Evolutionary conservation across 1,140 invertebrate genomes (phyloP).

Genomic region (Ganaspis sp.): DNA sequence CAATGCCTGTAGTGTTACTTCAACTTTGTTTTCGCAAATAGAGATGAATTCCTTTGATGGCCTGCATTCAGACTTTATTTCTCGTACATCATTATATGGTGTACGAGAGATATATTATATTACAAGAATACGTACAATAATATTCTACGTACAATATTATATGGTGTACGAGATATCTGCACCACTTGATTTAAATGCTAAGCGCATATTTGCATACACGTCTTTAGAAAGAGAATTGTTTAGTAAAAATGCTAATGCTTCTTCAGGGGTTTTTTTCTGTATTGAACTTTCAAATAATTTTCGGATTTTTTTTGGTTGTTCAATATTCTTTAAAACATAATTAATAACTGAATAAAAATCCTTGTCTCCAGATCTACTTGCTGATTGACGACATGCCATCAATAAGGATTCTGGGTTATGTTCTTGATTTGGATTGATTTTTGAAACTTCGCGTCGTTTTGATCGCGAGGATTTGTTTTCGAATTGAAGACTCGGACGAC

Average conservation of each 20-base stretch:
- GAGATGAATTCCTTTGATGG: slow-evolving; percentile 15
- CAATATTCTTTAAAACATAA: slow-evolving; percentile 10
- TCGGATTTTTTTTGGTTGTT: slow-evolving; percentile 19
- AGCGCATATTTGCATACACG: slow-evolving; percentile 35
- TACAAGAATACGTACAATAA: too few relatives aligned
- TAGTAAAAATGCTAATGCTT: slow-evolving; percentile 35
- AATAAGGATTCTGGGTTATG: background rate
- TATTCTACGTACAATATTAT: slow-evolving; percentile 19
- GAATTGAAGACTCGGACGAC: background rate
- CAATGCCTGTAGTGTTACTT: slow-evolving; percentile 16
- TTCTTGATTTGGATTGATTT: background rate
- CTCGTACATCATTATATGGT: slow-evolving; percentile 29
- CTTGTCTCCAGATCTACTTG: background rate
- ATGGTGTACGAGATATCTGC: slow-evolving; percentile 36
- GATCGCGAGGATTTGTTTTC: background rate
- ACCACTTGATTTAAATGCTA: slow-evolving; percentile 32
- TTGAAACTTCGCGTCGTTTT: background rate
- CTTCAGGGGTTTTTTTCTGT: slow-evolving; percentile 28
- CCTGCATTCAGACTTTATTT: slow-evolving; percentile 31
- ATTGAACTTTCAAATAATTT: slow-evolving; percentile 20
- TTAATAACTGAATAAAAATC: slow-evolving; percentile 16
- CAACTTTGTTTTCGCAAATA: background rate
- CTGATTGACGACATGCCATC: background rate
- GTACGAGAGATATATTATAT: too few relatives aligned
- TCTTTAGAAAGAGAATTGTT: slow-evolving; percentile 32